Evolutionary conservation across 2,797 vertebrate genomes (phyloP), one percentile per base, ranked within the genome.

Genomic region (Girardinus metallicus): DNA sequence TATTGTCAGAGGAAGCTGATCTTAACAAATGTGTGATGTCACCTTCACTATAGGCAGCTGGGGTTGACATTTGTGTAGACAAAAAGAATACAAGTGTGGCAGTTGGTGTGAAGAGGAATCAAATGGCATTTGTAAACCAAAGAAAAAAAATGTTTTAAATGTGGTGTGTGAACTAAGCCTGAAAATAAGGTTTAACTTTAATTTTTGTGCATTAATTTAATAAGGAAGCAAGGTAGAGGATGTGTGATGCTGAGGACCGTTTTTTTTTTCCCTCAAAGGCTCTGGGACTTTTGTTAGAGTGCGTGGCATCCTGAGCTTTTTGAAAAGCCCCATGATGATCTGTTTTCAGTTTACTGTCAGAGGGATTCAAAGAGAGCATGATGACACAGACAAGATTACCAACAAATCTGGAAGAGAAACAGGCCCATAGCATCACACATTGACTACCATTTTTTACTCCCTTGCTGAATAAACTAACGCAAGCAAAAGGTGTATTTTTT

Each of bases 71-170:
- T 83, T 86, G 83, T 83, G 76, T 68, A 74, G 75, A 83, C 72
- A 51, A 55, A 75, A 53, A 53, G 8, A 76, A 80, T 60, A 83
- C 47, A 39, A 64, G 36, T 49, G 64, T 55, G 68, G 16, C 78
- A 82, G 80, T 83, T 81, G 49, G 49, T 13, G 77, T 71, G 83
- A 90, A 87, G 88, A 77, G 82, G 68, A 89, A 89, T 73, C 75
- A 41, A 23, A 10, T 10, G 73, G 66, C 43, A 60, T 82, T 26
- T 21, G 15, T 13, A 10, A n/a, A 46, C 9, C 53, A 16, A 13
- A 71, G 73, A 66, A 55, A 66, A 4, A 11, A 11, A 26, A 5
- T 16, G 15, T 47, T 51, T 46, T 46, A 46, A 23, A 51, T 23
- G 5, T 16, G 8, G 9, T 23, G 10, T 11, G 13, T 43, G 43